phyloP scores from a whole-genome alignment of 2,113 vertebrate species.

The Ciconia stormi region DNA sequence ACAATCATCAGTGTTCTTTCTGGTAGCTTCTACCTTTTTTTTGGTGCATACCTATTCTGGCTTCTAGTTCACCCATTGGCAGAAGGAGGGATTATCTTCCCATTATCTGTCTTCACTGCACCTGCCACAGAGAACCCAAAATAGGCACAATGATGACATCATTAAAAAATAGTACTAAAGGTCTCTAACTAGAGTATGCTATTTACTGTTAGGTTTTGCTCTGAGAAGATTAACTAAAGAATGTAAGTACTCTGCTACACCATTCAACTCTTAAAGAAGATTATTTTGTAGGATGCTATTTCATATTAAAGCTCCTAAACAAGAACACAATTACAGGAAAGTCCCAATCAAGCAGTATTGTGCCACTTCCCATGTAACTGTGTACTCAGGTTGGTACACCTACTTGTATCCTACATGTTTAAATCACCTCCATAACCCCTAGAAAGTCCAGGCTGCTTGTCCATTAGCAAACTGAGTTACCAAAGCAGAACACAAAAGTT shows the following conservation, averaged over 20 bases:
- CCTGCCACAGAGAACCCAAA: background rate
- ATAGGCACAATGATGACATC: background rate
- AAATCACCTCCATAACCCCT: slow-evolving; percentile 14
- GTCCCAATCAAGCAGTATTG: slow-evolving; percentile 1
- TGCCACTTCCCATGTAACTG: background rate
- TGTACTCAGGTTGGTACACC: background rate
- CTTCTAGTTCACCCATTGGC: background rate
- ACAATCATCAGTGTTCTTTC: background rate
- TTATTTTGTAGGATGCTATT: slow-evolving; percentile 14
- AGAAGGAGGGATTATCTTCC: background rate
- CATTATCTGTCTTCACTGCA: background rate
- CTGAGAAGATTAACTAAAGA: background rate
- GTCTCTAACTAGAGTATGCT: background rate
- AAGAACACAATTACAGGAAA: slow-evolving; percentile 22
- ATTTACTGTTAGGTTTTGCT: background rate
- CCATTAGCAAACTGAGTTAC: background rate
- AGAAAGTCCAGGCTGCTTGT: slow-evolving; percentile 30
- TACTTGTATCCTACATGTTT: background rate
- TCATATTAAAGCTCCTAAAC: slow-evolving; percentile 25
- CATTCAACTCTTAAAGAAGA: background rate
- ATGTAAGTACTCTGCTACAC: background rate
- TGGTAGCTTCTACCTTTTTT: background rate
- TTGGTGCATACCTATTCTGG: background rate
- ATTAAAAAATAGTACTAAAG: background rate
- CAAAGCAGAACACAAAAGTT: slow-evolving; percentile 3